Conservation (phyloP, 2,888 invertebrate genomes). For the Arge pagana region DNA sequence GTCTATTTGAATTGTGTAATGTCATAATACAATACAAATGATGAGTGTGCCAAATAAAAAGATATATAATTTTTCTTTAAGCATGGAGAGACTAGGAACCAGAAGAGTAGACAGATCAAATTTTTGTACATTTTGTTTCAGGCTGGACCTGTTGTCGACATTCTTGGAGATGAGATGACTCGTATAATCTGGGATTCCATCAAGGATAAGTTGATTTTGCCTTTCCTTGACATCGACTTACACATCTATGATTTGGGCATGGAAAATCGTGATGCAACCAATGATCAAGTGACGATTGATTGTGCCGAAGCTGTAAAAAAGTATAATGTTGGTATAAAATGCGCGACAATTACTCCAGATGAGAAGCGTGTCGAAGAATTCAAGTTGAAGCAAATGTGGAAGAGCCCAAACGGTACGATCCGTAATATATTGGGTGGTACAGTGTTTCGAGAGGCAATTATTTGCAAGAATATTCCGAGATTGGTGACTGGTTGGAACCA, state of each 20-base stretch:
- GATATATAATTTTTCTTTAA: no score
- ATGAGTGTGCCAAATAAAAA: no score
- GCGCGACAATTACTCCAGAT: constrained; percentile 98
- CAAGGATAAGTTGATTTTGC: constrained; percentile 94
- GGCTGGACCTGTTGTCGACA: constrained; percentile 88
- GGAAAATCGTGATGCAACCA: constrained; percentile 90
- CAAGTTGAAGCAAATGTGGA: constrained; percentile 88
- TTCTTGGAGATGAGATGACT: constrained; percentile 96
- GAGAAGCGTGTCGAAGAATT: constrained; percentile 94
- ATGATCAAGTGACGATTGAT: constrained; percentile 94
- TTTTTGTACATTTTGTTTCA: constrained; percentile 45
- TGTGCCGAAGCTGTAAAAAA: constrained; percentile 96
- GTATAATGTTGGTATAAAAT: constrained; percentile 98
- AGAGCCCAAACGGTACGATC: constrained; percentile 87
- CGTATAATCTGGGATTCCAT: constrained; percentile 98
- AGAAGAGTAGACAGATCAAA: no score
- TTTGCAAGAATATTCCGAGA: constrained; percentile 92
- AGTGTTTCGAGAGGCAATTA: constrained; percentile 84
- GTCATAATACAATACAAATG: no score
- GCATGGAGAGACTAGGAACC: no score
- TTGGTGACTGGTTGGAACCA: constrained; percentile 94
- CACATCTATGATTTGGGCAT: constrained; percentile 95
- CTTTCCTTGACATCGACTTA: constrained; percentile 93
- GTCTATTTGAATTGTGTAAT: no score
- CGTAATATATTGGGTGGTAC: constrained; percentile 86